Evolutionary conservation across 2,113 vertebrate species (phyloP).

Genomic region (Scomber scombrus): DNA sequence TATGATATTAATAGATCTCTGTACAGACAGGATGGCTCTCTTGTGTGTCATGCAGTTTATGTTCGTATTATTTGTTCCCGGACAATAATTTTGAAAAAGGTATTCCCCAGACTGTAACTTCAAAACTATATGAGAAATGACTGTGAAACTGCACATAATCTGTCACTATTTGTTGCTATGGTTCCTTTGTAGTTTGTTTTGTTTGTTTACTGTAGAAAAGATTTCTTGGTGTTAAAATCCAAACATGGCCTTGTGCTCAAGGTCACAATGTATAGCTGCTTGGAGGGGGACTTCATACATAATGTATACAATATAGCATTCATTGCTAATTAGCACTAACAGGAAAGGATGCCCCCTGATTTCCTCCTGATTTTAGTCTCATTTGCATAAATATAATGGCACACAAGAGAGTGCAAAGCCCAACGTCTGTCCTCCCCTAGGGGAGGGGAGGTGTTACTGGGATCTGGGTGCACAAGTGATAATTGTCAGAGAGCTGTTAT

Average conservation of each 20-base stretch:
- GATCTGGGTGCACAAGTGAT: slow-evolving; percentile 78
- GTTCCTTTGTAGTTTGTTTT: not conserved
- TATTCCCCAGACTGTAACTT: slow-evolving; percentile 23
- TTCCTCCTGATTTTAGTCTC: slow-evolving; percentile 68
- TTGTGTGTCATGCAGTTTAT: slow-evolving; percentile 21
- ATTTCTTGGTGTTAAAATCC: not conserved
- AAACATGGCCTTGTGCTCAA: slow-evolving; percentile 56
- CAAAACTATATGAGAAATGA: not conserved
- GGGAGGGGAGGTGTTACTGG: slow-evolving; percentile 74
- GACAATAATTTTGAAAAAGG: slow-evolving; percentile 22
- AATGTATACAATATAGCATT: slow-evolving; percentile 74
- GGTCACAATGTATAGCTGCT: slow-evolving; percentile 55
- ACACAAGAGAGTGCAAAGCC: slow-evolving; percentile 72
- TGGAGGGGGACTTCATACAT: slow-evolving; percentile 61
- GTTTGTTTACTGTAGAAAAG: not conserved
- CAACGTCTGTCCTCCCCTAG: slow-evolving; percentile 68
- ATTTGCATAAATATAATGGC: slow-evolving; percentile 85
- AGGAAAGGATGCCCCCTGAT: slow-evolving; percentile 76
- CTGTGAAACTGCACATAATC: not conserved
- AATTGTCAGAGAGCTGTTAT: slow-evolving; percentile 83
- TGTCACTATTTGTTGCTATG: not conserved
- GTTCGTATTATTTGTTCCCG: slow-evolving; percentile 25
- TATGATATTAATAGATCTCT: slow-evolving; percentile 68
- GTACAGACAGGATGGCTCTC: slow-evolving; percentile 40
- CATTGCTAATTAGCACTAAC: slow-evolving; percentile 79